Base-by-base conservation (phyloP, 2,113 vertebrate species). In the Dipodomys ordii region DNA sequence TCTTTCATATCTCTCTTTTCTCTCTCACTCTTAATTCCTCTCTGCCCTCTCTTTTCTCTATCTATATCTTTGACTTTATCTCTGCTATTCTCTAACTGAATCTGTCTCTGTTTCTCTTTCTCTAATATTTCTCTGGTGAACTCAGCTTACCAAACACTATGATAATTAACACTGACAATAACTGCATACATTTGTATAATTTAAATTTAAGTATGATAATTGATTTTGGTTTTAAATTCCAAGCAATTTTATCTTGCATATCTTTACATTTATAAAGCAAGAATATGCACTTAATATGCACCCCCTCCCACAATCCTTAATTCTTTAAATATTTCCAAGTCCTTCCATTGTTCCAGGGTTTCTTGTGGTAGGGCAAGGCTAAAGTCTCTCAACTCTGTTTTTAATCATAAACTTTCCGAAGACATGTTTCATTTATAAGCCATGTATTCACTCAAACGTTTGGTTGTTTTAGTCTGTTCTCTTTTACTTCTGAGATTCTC, bases 221-320 rank as follows among this genome's bases (percentile, higher is more conserved):
- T 96, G 72, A 30, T 65, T 92, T 92, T 77, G 60, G 2, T 72
- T 77, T 94, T 92, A 92, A 82, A 62, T 68, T 89, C 23, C 23
- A 72, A 27, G 32, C 7, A 67, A 68, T 89, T 67, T 86, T 57
- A 89, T 49, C 57, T 94, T 67, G 25, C 35, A 73, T 71, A 67
- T 35, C 3, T 23, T 85, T 76, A 32, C 64, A 68, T 60, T 84
- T 83, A 53, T 73, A 72, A 85, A 91, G 74, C 64, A 81, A 77
- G n/a, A 93, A 23, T 35, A 60, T 44, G 9, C 62, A 64, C 44
- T 62, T 6, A 60, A 89, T 25, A n/a, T 23, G 64, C 6, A 67
- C 60, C 18, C 79, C 49, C 8, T 53, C 25, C 65, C 27, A 68
- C 1, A 64, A 13, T 53, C 32, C 18, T 79, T 62, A 30, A 23